Evolutionary conservation across 2,113 vertebrate species (phyloP).

Genomic region (Plestiodon gilberti): DNA sequence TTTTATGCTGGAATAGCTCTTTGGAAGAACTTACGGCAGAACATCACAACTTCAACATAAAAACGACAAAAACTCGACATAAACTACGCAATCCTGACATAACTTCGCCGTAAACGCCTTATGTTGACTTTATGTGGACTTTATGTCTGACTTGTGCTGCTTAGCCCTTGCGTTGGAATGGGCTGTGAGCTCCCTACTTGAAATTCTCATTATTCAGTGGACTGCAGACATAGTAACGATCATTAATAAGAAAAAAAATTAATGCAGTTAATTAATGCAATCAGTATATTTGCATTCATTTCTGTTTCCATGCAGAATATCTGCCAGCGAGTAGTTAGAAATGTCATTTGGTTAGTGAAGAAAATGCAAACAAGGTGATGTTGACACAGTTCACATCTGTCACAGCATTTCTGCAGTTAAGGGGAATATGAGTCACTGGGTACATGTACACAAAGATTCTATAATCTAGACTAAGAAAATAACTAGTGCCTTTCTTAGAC

Average conservation of each 20-base stretch:
- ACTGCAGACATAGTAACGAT: background rate
- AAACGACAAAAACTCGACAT: too few relatives aligned
- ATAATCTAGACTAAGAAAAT: background rate
- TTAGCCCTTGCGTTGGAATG: too few relatives aligned
- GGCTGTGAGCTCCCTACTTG: background rate
- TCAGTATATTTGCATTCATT: constrained; percentile 10
- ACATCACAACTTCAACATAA: too few relatives aligned
- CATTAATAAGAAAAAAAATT: constrained; percentile 14
- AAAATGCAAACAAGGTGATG: constrained; percentile 16
- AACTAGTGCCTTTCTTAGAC: background rate
- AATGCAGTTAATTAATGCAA: constrained; percentile 14
- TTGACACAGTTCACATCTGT: background rate
- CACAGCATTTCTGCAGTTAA: background rate
- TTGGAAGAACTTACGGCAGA: too few relatives aligned
- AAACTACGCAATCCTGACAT: too few relatives aligned
- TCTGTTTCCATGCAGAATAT: constrained; percentile 27
- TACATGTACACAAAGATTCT: background rate
- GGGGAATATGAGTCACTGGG: background rate
- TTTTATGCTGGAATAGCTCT: too few relatives aligned
- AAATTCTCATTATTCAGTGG: constrained; percentile 10
- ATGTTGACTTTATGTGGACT: too few relatives aligned
- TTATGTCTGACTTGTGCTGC: too few relatives aligned
- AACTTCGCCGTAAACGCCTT: too few relatives aligned
- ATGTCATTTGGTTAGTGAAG: constrained; percentile 22
- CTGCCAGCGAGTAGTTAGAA: background rate